Conservation (phyloP, 2,888 invertebrate species). For the Drosophila vallismaia region DNA sequence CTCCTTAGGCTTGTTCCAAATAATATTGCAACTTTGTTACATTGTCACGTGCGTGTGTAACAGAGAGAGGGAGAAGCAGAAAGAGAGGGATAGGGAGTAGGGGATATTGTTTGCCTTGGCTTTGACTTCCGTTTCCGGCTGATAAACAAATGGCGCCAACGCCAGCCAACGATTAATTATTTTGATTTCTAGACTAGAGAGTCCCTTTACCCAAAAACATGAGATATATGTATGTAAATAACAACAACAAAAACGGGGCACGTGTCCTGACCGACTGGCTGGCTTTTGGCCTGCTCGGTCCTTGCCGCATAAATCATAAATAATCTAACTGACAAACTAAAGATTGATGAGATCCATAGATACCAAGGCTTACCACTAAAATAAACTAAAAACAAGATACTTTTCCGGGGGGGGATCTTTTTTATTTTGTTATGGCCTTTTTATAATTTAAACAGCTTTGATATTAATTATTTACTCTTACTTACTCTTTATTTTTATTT, state of each 20-base stretch:
- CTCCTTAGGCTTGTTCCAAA: constrained; percentile 49
- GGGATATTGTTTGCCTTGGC: constrained; percentile 64
- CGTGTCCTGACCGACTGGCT: constrained; percentile 16
- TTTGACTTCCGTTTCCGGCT: constrained; percentile 72
- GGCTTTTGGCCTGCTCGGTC: background rate
- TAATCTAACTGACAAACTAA: constrained; percentile 8
- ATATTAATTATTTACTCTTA: background rate
- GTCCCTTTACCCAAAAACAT: constrained; percentile 13
- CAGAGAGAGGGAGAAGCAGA: background rate
- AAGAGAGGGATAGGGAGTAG: background rate
- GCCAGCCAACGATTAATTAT: constrained; percentile 72
- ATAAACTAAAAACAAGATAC: background rate
- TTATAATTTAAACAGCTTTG: background rate
- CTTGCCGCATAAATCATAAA: constrained; percentile 5
- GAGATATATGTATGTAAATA: background rate
- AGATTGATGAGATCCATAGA: constrained; percentile 11
- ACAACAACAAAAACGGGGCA: constrained; percentile 22
- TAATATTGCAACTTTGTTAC: constrained; percentile 51
- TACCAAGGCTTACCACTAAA: background rate
- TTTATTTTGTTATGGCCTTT: background rate
- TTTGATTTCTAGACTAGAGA: constrained; percentile 55
- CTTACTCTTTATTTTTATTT: background rate
- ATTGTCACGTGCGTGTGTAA: constrained; percentile 24
- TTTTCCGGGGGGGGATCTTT: background rate
- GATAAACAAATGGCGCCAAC: constrained; percentile 75